Evolutionary conservation across 2,888 invertebrate species (phyloP), one percentile per base, ranked within the genome.

Genomic region (Pediacus dermestoides): DNA sequence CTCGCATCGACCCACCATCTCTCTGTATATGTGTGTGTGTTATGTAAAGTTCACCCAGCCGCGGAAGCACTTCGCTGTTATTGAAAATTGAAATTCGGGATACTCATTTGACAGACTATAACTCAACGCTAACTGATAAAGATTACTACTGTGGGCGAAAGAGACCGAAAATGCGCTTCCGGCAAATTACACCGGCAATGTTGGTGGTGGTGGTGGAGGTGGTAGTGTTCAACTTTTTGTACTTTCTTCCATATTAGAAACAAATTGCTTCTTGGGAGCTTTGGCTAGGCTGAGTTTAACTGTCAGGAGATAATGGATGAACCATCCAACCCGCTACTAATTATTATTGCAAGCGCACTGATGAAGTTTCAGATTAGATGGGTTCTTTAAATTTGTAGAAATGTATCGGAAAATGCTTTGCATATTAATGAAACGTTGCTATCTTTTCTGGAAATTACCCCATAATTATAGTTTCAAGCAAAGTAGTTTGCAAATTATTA

Each of bases 21-120:
- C n/a, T n/a, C n/a, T n/a, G n/a, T n/a, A n/a, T n/a, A n/a, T n/a
- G n/a, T n/a, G n/a, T n/a, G n/a, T n/a, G n/a, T n/a, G n/a, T n/a
- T 57, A 61, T 60, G 61, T 60, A 61, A 59, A 60, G 54, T 59
- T 58, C 50, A n/a, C n/a, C 50, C 23, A 48, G 42, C 49, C 54
- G 52, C 55, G 15, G 9, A n/a, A 57, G 51, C 61, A 60, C 61
- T 61, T 63, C 59, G 59, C 58, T 58, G 61, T 66, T 68, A 68
- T 68, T 68, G 68, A 66, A 66, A 68, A 66, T 68, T 66, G 67
- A 66, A 67, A 68, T 67, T 67, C 66, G 63, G 64, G 28, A 60
- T 56, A 58, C 61, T 63, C 63, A 59, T 63, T 57, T 58, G 64
- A 61, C 60, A 58, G 65, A 61, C 63, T 49, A 66, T 68, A 64